Percentiles rank a stretch among this genome's conserved stretches.
phyloP scores from a whole-genome alignment of 2,888 invertebrate species.

The Nomada fabriciana region DNA sequence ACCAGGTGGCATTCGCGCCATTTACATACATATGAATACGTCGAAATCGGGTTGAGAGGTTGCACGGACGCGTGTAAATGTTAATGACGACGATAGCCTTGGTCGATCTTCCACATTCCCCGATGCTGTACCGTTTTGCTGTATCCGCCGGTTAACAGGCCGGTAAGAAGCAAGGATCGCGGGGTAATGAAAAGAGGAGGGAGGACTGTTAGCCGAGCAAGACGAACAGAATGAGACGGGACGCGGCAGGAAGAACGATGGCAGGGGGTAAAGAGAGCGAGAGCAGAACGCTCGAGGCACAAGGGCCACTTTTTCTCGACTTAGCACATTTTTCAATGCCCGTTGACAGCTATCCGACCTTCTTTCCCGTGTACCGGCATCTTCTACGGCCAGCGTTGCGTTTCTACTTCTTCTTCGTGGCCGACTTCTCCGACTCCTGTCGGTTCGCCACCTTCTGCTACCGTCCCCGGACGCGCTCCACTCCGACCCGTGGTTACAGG shows the following conservation, averaged over 20 bases:
- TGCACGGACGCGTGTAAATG: slow-evolving; percentile 76
- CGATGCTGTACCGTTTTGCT: slow-evolving; percentile 81
- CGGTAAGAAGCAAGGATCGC: slow-evolving; percentile 78
- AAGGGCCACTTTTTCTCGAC: slow-evolving; percentile 79
- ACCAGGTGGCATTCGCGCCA: slow-evolving; percentile 47
- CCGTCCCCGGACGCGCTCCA: slow-evolving; percentile 36
- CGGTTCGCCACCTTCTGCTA: slow-evolving; percentile 64
- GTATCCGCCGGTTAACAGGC: slow-evolving; percentile 78
- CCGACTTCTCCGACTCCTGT: slow-evolving; percentile 47
- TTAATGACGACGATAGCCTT: slow-evolving; percentile 79
- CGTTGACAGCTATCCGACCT: slow-evolving; percentile 79
- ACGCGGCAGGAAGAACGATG: slow-evolving; percentile 63
- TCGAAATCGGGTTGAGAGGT: slow-evolving; percentile 72
- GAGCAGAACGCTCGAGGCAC: slow-evolving; percentile 78
- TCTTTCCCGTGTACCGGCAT: slow-evolving; percentile 56
- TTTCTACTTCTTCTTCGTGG: slow-evolving; percentile 59
- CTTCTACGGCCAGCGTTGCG: slow-evolving; percentile 46
- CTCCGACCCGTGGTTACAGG: slow-evolving; percentile 27
- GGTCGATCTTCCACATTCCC: slow-evolving; percentile 79
- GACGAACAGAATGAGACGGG: slow-evolving; percentile 48
- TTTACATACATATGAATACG: slow-evolving; percentile 77
- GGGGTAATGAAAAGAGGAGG: slow-evolving; percentile 72
- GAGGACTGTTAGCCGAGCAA: slow-evolving; percentile 47
- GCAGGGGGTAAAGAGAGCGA: slow-evolving; percentile 61
- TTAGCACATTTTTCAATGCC: slow-evolving; percentile 82